Percentiles rank a stretch among this genome's conserved stretches.
Evolutionary conservation across 2,888 invertebrate genomes (phyloP).

Genomic region (Rutpela maculata): DNA sequence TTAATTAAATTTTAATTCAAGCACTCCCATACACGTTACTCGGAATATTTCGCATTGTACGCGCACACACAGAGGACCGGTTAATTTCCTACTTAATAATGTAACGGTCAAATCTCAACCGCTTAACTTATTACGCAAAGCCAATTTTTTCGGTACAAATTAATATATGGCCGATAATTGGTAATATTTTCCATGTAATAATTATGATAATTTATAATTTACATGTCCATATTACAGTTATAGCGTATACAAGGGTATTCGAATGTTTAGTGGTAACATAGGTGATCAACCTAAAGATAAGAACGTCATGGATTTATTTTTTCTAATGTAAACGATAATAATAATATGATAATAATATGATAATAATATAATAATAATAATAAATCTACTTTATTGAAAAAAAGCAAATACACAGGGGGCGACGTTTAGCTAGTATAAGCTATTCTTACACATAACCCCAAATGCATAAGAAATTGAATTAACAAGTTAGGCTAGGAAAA

Average conservation of each 20-base stretch:
- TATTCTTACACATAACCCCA: too few relatives aligned
- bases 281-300: too few relatives aligned
- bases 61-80: conserved; percentile 7
- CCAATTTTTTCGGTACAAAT: conserved; percentile 12
- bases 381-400: too few relatives aligned
- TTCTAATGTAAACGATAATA: too few relatives aligned
- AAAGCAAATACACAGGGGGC: too few relatives aligned
- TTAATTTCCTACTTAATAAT: conserved; percentile 33
- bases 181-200: neutral
- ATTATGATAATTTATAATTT: conserved; percentile 1
- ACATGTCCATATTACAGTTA: neutral
- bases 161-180: conserved; percentile 12
- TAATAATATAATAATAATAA: too few relatives aligned
- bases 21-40: neutral
- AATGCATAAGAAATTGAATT: too few relatives aligned
- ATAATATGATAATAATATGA: too few relatives aligned
- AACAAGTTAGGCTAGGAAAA: too few relatives aligned
- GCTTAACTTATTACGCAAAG: conserved; percentile 7
- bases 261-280: neutral
- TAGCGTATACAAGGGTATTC: neutral
- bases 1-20: conserved; percentile 4
- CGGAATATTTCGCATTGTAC: conserved; percentile 1
- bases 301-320: too few relatives aligned
- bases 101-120: conserved; percentile 18
- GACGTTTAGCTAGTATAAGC: too few relatives aligned